A percentile compares a stretch with the other conserved stretches of the same genome.
These are phyloP conservation scores for Dorcus parallelipipedus DNA, from an alignment of 2,888 invertebrate genomes.

Conservation along the genomic window DNA sequence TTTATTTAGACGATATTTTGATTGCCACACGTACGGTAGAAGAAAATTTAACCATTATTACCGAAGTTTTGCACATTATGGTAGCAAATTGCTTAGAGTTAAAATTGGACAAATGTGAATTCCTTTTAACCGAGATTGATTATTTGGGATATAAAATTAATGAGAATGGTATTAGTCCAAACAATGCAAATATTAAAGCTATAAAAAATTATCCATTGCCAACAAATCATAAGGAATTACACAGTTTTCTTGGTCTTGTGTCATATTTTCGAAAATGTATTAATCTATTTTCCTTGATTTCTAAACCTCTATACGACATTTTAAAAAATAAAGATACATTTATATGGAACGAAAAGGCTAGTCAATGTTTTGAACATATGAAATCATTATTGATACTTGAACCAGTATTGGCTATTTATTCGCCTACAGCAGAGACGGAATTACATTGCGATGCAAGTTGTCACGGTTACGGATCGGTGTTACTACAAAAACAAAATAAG, in stretches of 20 bases:
- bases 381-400: slow-evolving; percentile 18
- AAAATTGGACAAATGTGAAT: slow-evolving; percentile 41
- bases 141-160: slow-evolving; percentile 1
- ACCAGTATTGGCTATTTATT: slow-evolving; percentile 11
- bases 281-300: slow-evolving; percentile 1
- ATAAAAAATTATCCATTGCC: slow-evolving; percentile 1
- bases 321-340: slow-evolving; percentile 5
- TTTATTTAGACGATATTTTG: slow-evolving; percentile 7
- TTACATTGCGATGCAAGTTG: slow-evolving; percentile 30
- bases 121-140: slow-evolving; percentile 19
- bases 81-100: slow-evolving; percentile 30
- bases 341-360: slow-evolving; percentile 5
- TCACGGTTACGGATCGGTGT: slow-evolving; percentile 29
- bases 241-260: slow-evolving; percentile 3
- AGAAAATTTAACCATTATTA: slow-evolving; percentile 28
- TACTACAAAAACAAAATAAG: slow-evolving; percentile 26
- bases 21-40: slow-evolving; percentile 17
- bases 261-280: slow-evolving; percentile 11
- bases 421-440: slow-evolving; percentile 15
- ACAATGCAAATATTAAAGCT: not conserved
- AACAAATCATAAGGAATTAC: not conserved
- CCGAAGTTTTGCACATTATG: slow-evolving; percentile 28
- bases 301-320: slow-evolving; percentile 30
- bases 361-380: slow-evolving; percentile 18
- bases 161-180: not conserved